phyloP scores from a whole-genome alignment of 2,797 vertebrate species.

The Pangasius larnaudii region DNA sequence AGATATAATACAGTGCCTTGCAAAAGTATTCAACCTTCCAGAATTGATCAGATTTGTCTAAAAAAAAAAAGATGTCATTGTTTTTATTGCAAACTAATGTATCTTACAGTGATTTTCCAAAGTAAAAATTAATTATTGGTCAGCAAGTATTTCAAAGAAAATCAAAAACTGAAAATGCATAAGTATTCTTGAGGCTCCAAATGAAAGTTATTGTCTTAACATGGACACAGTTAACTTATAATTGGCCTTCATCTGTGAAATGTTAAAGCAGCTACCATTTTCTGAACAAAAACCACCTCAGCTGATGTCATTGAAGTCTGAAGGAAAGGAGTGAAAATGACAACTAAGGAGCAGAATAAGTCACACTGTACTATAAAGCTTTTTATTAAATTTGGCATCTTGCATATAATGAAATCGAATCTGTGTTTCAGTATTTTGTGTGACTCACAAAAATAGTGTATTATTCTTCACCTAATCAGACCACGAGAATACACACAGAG shows the following conservation, averaged over 20 bases:
- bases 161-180: not conserved
- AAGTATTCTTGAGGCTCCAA: not conserved
- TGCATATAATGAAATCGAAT: not conserved
- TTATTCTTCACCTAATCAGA: conserved; percentile 29
- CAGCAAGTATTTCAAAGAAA: not conserved
- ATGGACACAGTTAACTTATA: not conserved
- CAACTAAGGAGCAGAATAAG: not conserved
- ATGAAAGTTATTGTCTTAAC: not conserved
- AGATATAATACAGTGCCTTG: not conserved
- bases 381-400: not conserved
- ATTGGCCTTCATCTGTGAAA: not conserved
- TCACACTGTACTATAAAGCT: not conserved
- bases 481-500: conserved; percentile 55
- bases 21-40: not conserved
- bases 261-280: not conserved
- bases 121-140: not conserved
- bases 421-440: not conserved
- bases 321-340: not conserved
- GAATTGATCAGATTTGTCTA: not conserved
- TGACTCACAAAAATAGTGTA: conserved; percentile 10
- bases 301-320: not conserved
- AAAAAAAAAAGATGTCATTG: not conserved
- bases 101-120: not conserved
- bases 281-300: not conserved
- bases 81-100: not conserved